Conservation (phyloP, 2,888 invertebrate genomes). For the Dicranocentrus wangi region DNA sequence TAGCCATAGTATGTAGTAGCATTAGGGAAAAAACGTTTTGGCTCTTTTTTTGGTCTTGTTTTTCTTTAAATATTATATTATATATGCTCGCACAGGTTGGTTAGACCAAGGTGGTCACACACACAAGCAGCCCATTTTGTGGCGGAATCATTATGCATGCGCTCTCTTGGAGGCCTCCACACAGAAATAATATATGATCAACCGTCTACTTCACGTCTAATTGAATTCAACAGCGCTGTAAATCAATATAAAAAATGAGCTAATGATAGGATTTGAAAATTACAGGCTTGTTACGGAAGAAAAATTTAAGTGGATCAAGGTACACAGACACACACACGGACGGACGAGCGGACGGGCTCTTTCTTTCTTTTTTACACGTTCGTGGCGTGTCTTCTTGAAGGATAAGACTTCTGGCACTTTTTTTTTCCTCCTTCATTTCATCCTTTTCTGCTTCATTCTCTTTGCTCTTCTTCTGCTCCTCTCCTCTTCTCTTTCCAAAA, state of each 20-base stretch:
- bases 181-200: conserved; percentile 57
- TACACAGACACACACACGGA: conserved; percentile 37
- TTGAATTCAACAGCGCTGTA: conserved; percentile 65
- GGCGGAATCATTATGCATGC: conserved; percentile 48
- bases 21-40: not conserved
- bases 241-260: conserved; percentile 66
- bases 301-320: conserved; percentile 65
- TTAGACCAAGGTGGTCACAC: not conserved
- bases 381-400: not conserved
- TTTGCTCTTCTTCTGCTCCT: not conserved
- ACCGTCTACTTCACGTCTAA: conserved; percentile 64
- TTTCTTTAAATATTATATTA: not conserved
- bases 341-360: too few relatives aligned
- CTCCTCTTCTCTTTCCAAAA: too few relatives aligned
- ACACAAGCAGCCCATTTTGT: conserved; percentile 8
- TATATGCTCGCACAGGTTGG: not conserved
- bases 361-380: too few relatives aligned
- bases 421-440: not conserved
- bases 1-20: too few relatives aligned
- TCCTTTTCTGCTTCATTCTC: not conserved
- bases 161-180: conserved; percentile 59
- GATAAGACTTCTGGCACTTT: not conserved
- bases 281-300: conserved; percentile 66
- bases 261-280: conserved; percentile 67
- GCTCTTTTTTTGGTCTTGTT: not conserved